Conservation (phyloP, 2,797 vertebrate species). For the Sebastes aleutianus region DNA sequence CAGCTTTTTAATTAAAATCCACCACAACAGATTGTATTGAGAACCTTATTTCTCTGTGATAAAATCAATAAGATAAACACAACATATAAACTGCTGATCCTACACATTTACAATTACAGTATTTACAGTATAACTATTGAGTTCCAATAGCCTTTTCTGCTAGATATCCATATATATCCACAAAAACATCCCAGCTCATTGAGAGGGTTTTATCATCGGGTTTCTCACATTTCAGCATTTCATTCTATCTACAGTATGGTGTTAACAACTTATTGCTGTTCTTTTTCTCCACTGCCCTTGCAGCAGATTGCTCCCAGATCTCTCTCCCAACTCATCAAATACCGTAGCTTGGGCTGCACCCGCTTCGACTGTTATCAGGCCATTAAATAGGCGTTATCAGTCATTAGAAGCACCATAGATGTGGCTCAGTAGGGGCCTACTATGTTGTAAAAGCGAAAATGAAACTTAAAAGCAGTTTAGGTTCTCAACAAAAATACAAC, state of each 20-base stretch:
- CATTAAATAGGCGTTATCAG: too few relatives aligned
- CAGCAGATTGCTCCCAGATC: not conserved
- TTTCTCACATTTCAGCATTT: not conserved
- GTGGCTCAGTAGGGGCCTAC: too few relatives aligned
- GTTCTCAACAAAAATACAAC: too few relatives aligned
- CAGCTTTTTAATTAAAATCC: conserved; percentile 14
- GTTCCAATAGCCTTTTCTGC: too few relatives aligned
- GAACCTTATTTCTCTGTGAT: not conserved
- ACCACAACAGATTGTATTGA: not conserved
- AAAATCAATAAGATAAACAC: not conserved
- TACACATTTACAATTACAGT: not conserved
- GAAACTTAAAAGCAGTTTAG: too few relatives aligned
- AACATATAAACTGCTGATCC: not conserved
- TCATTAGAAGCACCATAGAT: too few relatives aligned
- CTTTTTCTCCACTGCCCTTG: not conserved
- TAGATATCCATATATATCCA: too few relatives aligned
- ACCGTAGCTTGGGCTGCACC: too few relatives aligned
- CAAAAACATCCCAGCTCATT: not conserved
- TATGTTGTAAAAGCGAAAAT: too few relatives aligned
- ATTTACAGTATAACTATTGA: not conserved
- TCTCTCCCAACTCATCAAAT: too few relatives aligned
- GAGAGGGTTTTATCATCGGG: not conserved
- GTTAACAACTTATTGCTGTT: not conserved
- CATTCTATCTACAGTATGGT: not conserved
- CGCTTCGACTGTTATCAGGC: too few relatives aligned